A percentile compares a stretch with the other conserved stretches of the same genome.
Conservation (phyloP, 2,888 invertebrate genomes). For the Scrobipalpa atriplicella region DNA sequence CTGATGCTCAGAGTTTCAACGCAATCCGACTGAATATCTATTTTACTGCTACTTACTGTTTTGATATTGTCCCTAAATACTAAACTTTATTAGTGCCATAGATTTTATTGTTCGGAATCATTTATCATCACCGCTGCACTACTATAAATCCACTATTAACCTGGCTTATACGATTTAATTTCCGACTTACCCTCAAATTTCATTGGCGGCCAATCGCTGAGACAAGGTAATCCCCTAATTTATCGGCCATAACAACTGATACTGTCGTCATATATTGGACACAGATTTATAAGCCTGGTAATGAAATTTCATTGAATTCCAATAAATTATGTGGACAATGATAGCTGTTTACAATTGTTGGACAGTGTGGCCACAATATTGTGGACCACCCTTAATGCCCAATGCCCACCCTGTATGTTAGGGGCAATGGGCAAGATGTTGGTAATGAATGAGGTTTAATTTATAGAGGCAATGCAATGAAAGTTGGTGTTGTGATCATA, state of each 20-base stretch:
- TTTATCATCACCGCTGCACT: conserved; percentile 60
- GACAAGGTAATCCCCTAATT: conserved; percentile 80
- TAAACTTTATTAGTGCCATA: conserved; percentile 30
- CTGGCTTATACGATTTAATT: conserved; percentile 76
- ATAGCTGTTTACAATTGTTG: conserved; percentile 66
- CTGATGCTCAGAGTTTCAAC: too few relatives aligned
- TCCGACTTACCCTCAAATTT: conserved; percentile 73
- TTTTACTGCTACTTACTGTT: background rate
- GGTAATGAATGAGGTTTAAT: conserved; percentile 45
- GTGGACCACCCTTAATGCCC: conserved; percentile 66
- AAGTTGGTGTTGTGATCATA: conserved; percentile 33
- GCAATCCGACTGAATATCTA: background rate
- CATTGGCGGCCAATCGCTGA: conserved; percentile 74
- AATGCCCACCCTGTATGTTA: conserved; percentile 39
- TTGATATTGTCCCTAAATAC: conserved; percentile 5
- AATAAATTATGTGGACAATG: conserved; percentile 70
- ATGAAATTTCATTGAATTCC: conserved; percentile 78
- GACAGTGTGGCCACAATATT: conserved; percentile 59
- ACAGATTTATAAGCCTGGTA: conserved; percentile 65
- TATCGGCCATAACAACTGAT: conserved; percentile 72
- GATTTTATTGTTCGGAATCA: conserved; percentile 33
- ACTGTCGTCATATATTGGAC: conserved; percentile 69
- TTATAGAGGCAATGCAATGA: conserved; percentile 49
- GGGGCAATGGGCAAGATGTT: conserved; percentile 51
- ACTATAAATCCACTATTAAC: conserved; percentile 68